Conservation (phyloP, 2,888 invertebrate species). For the Rotaria macrura region DNA sequence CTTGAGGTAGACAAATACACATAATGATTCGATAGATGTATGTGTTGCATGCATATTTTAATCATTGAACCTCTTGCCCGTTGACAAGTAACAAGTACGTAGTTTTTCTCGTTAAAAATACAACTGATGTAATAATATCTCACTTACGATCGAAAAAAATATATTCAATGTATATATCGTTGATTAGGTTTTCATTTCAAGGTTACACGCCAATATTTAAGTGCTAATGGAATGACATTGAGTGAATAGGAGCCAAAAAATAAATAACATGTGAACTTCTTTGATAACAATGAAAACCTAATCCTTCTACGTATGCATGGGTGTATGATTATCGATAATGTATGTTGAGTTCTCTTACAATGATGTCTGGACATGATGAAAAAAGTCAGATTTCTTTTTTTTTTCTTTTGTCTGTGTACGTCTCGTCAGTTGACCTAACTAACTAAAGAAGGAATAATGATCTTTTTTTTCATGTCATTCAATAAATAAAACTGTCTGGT, state of each 20-base stretch:
- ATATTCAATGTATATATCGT: not conserved
- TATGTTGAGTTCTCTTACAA: not conserved
- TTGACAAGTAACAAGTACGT: not conserved
- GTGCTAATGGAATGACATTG: not conserved
- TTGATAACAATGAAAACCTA: not conserved
- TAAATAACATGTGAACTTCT: not conserved
- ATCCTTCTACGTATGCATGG: not conserved
- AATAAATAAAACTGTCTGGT: not conserved
- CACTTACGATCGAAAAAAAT: too few relatives aligned
- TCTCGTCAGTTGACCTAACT: not conserved
- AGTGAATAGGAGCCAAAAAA: not conserved
- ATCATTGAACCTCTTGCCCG: not conserved
- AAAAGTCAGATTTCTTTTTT: not conserved
- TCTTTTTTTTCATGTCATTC: not conserved
- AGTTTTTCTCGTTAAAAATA: not conserved
- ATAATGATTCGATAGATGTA: not conserved
- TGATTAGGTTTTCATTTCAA: not conserved
- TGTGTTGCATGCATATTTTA: not conserved
- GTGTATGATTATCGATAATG: not conserved
- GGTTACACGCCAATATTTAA: not conserved
- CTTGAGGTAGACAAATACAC: not conserved
- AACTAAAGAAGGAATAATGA: not conserved
- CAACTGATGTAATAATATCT: not conserved
- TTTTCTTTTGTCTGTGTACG: not conserved
- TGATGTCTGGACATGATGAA: not conserved